Base-by-base conservation (phyloP, 2,797 vertebrate genomes). In the Phrynocephalus forsythii region DNA sequence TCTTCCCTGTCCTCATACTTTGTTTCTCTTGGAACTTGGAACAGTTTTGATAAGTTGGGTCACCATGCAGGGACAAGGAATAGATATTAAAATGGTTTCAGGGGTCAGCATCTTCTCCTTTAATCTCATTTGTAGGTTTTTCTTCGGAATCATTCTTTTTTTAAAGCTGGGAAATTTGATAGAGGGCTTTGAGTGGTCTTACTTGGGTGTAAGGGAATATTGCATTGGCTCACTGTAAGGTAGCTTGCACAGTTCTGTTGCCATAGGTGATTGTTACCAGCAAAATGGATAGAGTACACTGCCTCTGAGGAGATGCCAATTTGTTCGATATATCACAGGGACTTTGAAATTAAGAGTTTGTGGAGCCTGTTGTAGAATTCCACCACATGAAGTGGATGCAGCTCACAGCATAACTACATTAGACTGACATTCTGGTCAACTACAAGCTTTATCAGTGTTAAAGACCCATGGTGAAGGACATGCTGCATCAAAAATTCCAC, bases 341-440 rank as follows among this genome's bases (percentile, higher is more conserved):
- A 83, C 71, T 56, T 83, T 83, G 82, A 73, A 83, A 83, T 83
- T 73, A 83, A 72, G 72, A 56, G 48, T 83, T 60, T 33, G 26
- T 60, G 16, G 60, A 20, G 30, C 11, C 24, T 56, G 50, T 9
- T 48, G 16, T 5, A 56, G 52, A 10, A 10, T 56, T 56, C 52
- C 52, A 63, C 15, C 13, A 63, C 60, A 20, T 63, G 60, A 20
- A 13, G 13, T 63, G 60, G 60, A 5, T 63, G 60, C 20, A 63
- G 52, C 52, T 11, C 9, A 56, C 9, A 56, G 15, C 60, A 15
- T 18, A 63, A 63, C 20, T 63, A 63, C 60, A 56, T 44, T 56
- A 56, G 13, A 56, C 9, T 56, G 52, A 13, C 52, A 44, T 56
- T 13, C 52, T 10, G 52, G 52, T 13, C 11, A 9, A 56, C 52